Conservation (phyloP, 2,888 invertebrate genomes). For the Stomorhina lunata region DNA sequence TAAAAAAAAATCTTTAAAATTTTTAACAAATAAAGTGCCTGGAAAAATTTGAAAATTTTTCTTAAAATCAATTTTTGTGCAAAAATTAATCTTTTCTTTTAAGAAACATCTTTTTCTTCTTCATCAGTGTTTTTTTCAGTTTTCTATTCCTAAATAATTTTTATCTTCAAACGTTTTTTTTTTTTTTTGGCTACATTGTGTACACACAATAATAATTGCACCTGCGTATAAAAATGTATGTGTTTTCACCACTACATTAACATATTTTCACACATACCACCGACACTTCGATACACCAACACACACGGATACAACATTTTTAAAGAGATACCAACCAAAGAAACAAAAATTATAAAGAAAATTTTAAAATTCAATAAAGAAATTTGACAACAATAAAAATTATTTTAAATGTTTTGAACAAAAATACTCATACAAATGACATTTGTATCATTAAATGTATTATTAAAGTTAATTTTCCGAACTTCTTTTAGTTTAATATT, state of each 20-base stretch:
- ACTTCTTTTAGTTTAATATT: too few relatives aligned
- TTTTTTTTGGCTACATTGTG: conserved; percentile 60
- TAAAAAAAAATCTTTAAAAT: background rate
- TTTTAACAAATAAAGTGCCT: too few relatives aligned
- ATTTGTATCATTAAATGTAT: too few relatives aligned
- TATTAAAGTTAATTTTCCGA: too few relatives aligned
- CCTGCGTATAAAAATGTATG: conserved; percentile 69
- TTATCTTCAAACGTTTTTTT: background rate
- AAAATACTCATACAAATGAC: too few relatives aligned
- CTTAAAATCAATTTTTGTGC: background rate
- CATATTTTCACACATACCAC: conserved; percentile 5
- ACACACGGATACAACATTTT: background rate
- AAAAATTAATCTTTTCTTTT: background rate
- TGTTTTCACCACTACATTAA: conserved; percentile 19
- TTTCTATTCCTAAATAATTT: conserved; percentile 43
- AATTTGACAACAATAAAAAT: too few relatives aligned
- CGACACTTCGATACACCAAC: background rate
- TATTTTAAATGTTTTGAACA: too few relatives aligned
- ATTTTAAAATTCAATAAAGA: too few relatives aligned
- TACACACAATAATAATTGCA: conserved; percentile 70
- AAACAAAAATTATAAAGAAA: background rate
- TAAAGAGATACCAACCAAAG: background rate
- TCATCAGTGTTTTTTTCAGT: background rate
- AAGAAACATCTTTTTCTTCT: background rate
- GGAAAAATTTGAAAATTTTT: background rate